Base-by-base conservation (phyloP, 2,113 vertebrate genomes). In the Illadopsis cleaveri region DNA sequence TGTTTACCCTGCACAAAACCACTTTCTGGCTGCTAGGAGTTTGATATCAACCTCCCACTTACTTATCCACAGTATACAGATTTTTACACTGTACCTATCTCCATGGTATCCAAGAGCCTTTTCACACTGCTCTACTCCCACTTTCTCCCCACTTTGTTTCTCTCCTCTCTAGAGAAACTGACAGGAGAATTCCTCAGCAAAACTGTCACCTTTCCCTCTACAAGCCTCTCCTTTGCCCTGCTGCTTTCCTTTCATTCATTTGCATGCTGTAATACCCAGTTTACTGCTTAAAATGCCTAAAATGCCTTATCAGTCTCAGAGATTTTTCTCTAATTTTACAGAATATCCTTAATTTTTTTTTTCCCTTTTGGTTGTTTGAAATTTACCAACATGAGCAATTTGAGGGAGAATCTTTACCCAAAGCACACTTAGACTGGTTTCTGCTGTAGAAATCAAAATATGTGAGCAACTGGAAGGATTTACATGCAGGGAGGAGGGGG, bases 71-170 rank as follows among this genome's bases (percentile, higher is more conserved):
- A 90, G 90, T 93, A 93, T 84, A 95, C 93, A 96, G 96, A 89
- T 96, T 97, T 97, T 96, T 97, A 86, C 93, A 95, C 93, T 86
- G 92, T 64, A 93, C 76, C 82, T 88, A 97, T 97, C 96, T 96
- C 96, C 96, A 96, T 97, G 96, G 96, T 89, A 97, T 78, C 96
- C 92, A 89, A 92, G 61, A 93, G 93, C 82, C 86, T 96, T 87
- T 96, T 96, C 94, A 86, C 90, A 92, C 60, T 42, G 88, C 53
- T 96, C 82, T 95, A 92, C 96, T 95, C 96, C 94, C 80, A 97
- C 96, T 61, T 97, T 47, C 88, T 94, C 96, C 85, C 92, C 80
- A 96, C 90, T 96, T 87, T 6, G 5, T 82, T 95, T 86, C 88
- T 90, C 72, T 97, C 48, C 72, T 97, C 80, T 72, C 64, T 50